phyloP scores from a whole-genome alignment of 2,888 invertebrate species.

The Orchestes rusci region DNA sequence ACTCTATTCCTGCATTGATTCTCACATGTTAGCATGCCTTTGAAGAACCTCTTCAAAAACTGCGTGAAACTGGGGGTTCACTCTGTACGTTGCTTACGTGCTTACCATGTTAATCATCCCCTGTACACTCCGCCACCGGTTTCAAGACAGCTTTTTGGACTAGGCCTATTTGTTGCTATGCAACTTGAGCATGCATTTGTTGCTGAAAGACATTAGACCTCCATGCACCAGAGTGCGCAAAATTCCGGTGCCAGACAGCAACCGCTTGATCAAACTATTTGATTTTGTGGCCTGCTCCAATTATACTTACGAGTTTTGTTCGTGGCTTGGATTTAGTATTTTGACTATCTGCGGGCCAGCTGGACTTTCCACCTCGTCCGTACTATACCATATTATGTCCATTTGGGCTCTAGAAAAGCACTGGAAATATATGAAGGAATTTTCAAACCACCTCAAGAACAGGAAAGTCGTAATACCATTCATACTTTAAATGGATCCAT shows the following conservation, averaged over 20 bases:
- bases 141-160: conserved; percentile 56
- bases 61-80: conserved; percentile 99
- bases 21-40: conserved; percentile 97
- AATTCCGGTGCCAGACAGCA: conserved; percentile 79
- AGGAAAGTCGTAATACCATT: conserved; percentile 89
- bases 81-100: conserved; percentile 90
- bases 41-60: conserved; percentile 92
- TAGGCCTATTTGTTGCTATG: conserved; percentile 72
- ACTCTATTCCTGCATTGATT: conserved; percentile 96
- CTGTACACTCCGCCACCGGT: conserved; percentile 77
- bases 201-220: conserved; percentile 86
- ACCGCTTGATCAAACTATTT: conserved; percentile 83
- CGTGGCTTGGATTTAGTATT: conserved; percentile 89
- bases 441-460: conserved; percentile 79
- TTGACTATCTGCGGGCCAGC: conserved; percentile 95
- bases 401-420: conserved; percentile 97
- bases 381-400: conserved; percentile 93
- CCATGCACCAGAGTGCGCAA: conserved; percentile 83
- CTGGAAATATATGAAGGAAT: conserved; percentile 88
- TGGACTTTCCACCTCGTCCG: conserved; percentile 83
- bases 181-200: conserved; percentile 87
- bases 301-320: conserved; percentile 92
- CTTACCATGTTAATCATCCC: conserved; percentile 96
- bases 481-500: conserved; percentile 26
- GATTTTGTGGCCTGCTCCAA: conserved; percentile 97